phyloP scores from a whole-genome alignment of 2,888 invertebrate genomes.

The Bugula neritina region DNA sequence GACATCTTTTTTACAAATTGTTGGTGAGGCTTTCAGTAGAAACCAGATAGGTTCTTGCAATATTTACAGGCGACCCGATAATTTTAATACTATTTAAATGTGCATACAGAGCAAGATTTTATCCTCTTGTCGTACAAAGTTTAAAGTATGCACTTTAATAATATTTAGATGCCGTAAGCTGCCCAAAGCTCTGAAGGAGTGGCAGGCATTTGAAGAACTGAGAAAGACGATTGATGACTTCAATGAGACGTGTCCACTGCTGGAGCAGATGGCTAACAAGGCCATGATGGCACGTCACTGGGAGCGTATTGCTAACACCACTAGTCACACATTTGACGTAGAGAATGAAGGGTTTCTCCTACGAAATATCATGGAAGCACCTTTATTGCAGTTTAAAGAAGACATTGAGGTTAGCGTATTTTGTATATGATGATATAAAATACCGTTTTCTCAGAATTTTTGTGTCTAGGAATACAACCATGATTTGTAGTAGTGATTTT shows the following conservation, averaged over 20 bases:
- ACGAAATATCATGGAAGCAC: slow-evolving; percentile 89
- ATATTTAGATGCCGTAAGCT: slow-evolving; percentile 78
- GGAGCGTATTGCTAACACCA: slow-evolving; percentile 87
- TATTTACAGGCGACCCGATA: too few relatives aligned
- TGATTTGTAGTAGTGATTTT: too few relatives aligned
- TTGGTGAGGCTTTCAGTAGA: too few relatives aligned
- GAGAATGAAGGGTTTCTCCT: slow-evolving; percentile 89
- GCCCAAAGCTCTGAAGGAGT: slow-evolving; percentile 81
- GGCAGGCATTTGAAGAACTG: slow-evolving; percentile 93
- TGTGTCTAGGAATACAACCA: too few relatives aligned
- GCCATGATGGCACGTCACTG: slow-evolving; percentile 96
- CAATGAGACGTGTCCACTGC: slow-evolving; percentile 90
- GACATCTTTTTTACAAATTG: too few relatives aligned
- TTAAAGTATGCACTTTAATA: too few relatives aligned
- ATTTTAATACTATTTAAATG: too few relatives aligned
- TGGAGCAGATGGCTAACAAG: slow-evolving; percentile 93
- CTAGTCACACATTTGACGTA: slow-evolving; percentile 80
- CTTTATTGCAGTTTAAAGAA: slow-evolving; percentile 83
- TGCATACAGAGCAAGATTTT: too few relatives aligned
- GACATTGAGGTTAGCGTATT: slow-evolving; percentile 76
- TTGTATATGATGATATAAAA: too few relatives aligned
- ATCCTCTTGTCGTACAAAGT: too few relatives aligned
- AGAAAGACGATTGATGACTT: slow-evolving; percentile 96
- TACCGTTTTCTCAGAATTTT: too few relatives aligned
- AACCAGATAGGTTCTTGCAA: too few relatives aligned